A percentile compares a stretch with the other conserved stretches of the same genome.
Conservation (phyloP, 2,797 vertebrate genomes). For the Vultur gryphus region DNA sequence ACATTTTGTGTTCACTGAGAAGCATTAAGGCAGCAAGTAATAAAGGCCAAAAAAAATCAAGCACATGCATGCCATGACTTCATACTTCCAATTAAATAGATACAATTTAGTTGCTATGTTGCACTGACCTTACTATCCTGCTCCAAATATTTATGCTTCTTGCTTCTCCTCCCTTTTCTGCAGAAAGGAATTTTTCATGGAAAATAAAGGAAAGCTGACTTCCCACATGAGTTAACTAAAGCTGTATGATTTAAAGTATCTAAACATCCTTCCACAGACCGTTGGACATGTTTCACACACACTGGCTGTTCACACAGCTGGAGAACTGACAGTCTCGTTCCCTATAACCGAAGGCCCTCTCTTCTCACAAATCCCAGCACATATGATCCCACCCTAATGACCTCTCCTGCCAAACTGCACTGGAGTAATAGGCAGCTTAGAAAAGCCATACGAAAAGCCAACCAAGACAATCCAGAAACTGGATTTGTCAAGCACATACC, state of each 20-base stretch:
- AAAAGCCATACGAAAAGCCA: background rate
- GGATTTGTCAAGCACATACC: background rate
- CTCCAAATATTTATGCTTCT: background rate
- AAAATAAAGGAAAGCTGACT: background rate
- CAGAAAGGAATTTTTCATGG: background rate
- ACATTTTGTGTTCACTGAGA: background rate
- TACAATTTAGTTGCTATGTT: background rate
- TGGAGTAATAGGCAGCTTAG: background rate
- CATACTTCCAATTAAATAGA: background rate
- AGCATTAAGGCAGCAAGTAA: background rate
- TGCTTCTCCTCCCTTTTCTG: background rate
- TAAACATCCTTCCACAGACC: background rate
- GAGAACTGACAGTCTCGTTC: background rate
- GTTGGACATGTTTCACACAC: background rate
- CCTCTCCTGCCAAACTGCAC: background rate
- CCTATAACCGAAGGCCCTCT: background rate
- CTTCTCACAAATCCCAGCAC: background rate
- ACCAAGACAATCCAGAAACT: background rate
- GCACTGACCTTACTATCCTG: background rate
- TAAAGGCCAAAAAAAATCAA: background rate
- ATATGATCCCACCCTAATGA: fast-evolving
- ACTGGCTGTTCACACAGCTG: background rate
- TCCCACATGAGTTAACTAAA: background rate
- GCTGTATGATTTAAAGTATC: background rate
- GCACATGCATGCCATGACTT: background rate